Evolutionary conservation across 2,888 invertebrate species (phyloP).

Genomic region (Pachymerium ferrugineum): DNA sequence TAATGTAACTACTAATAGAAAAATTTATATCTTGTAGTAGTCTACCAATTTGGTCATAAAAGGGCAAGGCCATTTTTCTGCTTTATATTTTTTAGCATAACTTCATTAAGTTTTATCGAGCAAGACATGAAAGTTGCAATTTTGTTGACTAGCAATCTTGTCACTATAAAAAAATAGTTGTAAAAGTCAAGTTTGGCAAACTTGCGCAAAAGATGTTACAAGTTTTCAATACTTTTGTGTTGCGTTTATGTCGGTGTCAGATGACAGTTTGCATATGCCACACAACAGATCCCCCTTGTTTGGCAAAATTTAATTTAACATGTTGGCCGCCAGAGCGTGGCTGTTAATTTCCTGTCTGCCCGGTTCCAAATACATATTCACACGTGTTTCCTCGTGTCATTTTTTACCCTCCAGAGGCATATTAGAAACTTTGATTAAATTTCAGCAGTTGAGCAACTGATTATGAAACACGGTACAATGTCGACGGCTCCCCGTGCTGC

Average conservation of each 20-base stretch:
- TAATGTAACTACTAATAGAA: too few species aligned
- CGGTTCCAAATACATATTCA: slow-evolving; percentile 15
- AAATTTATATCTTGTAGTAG: too few species aligned
- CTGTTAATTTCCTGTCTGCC: slow-evolving; percentile 17
- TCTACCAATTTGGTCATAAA: too few species aligned
- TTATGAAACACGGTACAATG: slow-evolving; percentile 9
- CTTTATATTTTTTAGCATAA: too few species aligned
- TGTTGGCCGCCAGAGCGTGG: slow-evolving; percentile 16
- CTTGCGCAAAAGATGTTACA: not conserved
- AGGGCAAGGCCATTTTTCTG: too few species aligned
- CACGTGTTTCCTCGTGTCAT: slow-evolving; percentile 17
- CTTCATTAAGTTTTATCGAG: too few species aligned
- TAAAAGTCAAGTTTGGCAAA: not conserved
- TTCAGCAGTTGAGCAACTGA: slow-evolving; percentile 17
- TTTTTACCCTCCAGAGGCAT: slow-evolving; percentile 17
- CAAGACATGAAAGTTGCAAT: too few species aligned
- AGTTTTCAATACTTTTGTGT: slow-evolving; percentile 14
- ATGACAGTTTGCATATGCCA: slow-evolving; percentile 18
- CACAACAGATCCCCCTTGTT: slow-evolving; percentile 17
- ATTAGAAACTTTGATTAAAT: slow-evolving; percentile 20
- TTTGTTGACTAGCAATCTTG: not conserved
- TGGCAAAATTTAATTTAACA: slow-evolving; percentile 20
- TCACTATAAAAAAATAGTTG: not conserved
- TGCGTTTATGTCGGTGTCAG: not conserved
- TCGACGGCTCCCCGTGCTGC: slow-evolving; percentile 7